Evolutionary conservation across 2,888 invertebrate species (phyloP), one percentile per base, ranked within the genome.

Genomic region (Euspilapteryx auroguttella): DNA sequence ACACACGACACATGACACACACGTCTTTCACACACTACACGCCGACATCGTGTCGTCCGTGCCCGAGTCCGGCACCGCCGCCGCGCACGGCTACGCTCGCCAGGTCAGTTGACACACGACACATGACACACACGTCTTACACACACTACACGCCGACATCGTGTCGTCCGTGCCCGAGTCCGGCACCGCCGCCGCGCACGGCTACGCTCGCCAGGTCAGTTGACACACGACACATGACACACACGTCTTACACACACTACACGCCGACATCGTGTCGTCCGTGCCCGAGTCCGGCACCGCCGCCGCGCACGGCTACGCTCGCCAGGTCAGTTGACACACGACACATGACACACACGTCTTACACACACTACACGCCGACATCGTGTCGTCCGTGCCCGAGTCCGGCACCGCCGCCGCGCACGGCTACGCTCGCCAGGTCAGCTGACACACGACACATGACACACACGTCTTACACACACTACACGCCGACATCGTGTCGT

Each of bases 261-360:
- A 91, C 42, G 98, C 95, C 0, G 98, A 98, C 64, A 86, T 99
- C 47, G 95, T 98, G 27, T 93, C 94, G 41, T 95, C 96, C 0
- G 96, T 98, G 23, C 98, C 98, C 0, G 98, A 99, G 73, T 95
- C 95, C 7, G 93, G 92, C 24, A 95, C 95, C 1, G 96, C 98
- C 2, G 96, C 98, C 5, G 97, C 97, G 2, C 90, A 96, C 49
- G 98, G 97, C 0, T 98, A 89, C 64, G 89, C 97, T 0, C 71
- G 87, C 61, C 86, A 93, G 81, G 93, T 92, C 50, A 4, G 25
- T 14, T 9, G n/a, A 17, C 36, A 2, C 28, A 5, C 9, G 5
- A 22, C 11, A 22, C n/a, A 4, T 5, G 8, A 8, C 20, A 8
- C 6, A 20, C n/a, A n/a, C n/a, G n/a, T n/a, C n/a, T n/a, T n/a